Evolutionary conservation across 2,888 invertebrate genomes (phyloP).

Genomic region (Cryptophagus acutangulus): DNA sequence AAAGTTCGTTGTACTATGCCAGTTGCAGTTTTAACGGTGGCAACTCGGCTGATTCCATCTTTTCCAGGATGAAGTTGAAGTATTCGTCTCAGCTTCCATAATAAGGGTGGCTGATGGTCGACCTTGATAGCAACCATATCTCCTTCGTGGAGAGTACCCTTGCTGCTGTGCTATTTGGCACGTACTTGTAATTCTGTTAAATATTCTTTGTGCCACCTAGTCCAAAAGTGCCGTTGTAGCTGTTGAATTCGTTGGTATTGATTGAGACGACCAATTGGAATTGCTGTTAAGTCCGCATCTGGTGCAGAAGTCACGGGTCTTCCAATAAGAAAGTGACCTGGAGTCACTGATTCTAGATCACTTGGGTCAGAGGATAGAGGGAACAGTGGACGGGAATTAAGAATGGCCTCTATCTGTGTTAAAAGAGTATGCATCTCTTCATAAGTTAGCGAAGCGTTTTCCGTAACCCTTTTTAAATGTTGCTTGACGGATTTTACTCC

Average conservation of each 20-base stretch:
- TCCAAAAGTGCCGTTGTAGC: slow-evolving; percentile 5
- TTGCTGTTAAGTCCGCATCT: slow-evolving; percentile 4
- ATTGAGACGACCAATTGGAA: slow-evolving; percentile 5
- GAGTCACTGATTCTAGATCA: slow-evolving; percentile 15
- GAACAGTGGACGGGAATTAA: slow-evolving; percentile 31
- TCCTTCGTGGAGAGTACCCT: neutral
- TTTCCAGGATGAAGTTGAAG: neutral
- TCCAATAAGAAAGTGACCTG: slow-evolving; percentile 19
- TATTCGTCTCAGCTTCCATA: neutral
- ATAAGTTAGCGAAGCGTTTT: slow-evolving; percentile 21
- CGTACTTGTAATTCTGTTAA: neutral
- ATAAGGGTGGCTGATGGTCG: neutral
- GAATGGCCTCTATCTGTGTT: slow-evolving; percentile 28
- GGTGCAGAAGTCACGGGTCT: slow-evolving; percentile 3
- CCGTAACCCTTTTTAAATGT: slow-evolving; percentile 26
- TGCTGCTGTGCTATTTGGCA: slow-evolving; percentile 1
- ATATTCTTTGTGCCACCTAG: slow-evolving; percentile 3
- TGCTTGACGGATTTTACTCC: slow-evolving; percentile 28
- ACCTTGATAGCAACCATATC: neutral
- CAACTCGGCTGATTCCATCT: neutral
- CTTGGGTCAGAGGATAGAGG: slow-evolving; percentile 24
- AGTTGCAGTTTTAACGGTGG: neutral
- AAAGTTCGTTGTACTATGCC: neutral
- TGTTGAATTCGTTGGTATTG: slow-evolving; percentile 9
- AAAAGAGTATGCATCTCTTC: slow-evolving; percentile 31